Base-by-base conservation (phyloP, 1,140 invertebrate species). In the Drosophila grimshawi region DNA sequence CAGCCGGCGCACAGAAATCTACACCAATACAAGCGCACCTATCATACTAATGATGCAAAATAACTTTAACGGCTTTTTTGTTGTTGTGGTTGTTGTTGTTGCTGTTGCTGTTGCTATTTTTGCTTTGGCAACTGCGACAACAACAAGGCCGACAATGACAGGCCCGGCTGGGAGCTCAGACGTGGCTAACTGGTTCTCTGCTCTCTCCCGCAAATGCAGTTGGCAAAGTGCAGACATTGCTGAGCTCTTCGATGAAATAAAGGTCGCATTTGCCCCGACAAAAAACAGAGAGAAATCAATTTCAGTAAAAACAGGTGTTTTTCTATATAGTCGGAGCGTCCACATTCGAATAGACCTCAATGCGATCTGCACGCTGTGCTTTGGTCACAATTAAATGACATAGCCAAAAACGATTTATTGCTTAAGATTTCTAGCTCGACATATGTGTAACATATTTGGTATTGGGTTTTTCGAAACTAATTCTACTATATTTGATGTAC, bases 41-140 rank as follows among this genome's bases (percentile, higher is more conserved):
- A 86, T 90, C 88, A 90, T 83, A 88, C 86, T 90, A 90, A 90
- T 90, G 86, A 90, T 90, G 86, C 88, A 80, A 90, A 90, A 90
- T 90, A 81, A 86, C 80, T 83, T 90, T 90, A 90, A 90, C 86
- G 86, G 86, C 81, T 69, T 60, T 86, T 86, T 77, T 10, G 46
- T 60, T 35, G 48, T 19, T 19, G 19, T 19, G 0, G 41, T 52
- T 35, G 5, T 48, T 49, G 30, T 37, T 70, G 33, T 49, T 49
- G 32, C 32, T 39, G 41, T 52, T 37, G 19, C 43, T 39, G 19
- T 55, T 74, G 35, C 49, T 62, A 46, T 59, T 62, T 53, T 60
- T 55, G 48, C 35, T 46, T 41, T 70, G 48, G 45, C 56, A 45
- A 65, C 59, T 46, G 43, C 56, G 63, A 74, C 69, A 68, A 69